Conservation (phyloP, 2,797 vertebrate genomes). For the Harpagifer antarcticus region DNA sequence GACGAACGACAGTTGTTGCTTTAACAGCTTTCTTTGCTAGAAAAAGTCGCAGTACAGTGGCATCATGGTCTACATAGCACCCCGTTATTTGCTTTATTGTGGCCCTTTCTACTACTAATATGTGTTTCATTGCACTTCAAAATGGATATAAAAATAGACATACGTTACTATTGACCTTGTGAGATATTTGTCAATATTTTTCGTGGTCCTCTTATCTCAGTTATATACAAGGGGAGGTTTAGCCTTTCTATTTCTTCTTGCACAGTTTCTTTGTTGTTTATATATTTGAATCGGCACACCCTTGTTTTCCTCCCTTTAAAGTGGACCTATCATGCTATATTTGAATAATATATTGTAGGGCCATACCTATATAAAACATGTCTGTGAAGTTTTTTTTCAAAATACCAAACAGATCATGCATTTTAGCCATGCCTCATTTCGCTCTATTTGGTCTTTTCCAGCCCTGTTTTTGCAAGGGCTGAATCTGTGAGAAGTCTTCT, state of each 20-base stretch:
- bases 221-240: neutral
- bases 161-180: neutral
- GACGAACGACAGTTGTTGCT: neutral
- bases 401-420: no score
- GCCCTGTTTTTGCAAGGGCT: no score
- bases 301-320: neutral
- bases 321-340: no score
- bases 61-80: neutral
- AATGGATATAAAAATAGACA: neutral
- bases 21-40: neutral
- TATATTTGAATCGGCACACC: neutral
- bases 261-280: no score
- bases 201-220: neutral
- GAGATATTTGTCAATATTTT: neutral
- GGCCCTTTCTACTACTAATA: no score
- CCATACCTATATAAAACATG: no score
- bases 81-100: neutral
- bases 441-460: no score
- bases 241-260: no score
- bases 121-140: neutral
- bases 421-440: no score
- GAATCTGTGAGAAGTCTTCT: no score
- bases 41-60: neutral
- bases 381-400: no score
- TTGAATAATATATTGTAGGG: no score